These are phyloP conservation scores for Spialia ferax DNA, from an alignment of 2,888 invertebrate species.

Conservation along the genomic window DNA sequence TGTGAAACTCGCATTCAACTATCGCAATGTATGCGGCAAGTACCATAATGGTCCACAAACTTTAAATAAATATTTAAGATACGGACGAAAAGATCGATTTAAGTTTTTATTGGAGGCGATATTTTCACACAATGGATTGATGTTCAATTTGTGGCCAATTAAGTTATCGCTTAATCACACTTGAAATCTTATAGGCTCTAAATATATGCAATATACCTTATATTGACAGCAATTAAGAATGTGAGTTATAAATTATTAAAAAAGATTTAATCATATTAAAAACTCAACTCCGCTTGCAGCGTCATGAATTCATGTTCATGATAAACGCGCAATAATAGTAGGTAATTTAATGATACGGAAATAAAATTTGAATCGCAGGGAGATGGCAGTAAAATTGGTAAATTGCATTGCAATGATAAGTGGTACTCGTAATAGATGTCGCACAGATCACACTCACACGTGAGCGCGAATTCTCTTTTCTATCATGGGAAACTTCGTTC, in stretches of 20 bases:
- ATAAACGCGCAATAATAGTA: constrained; percentile 6
- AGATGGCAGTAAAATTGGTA: constrained; percentile 30
- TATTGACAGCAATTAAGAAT: neutral
- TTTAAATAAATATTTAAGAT: constrained; percentile 38
- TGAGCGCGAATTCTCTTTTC: constrained; percentile 11
- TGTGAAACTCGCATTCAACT: neutral
- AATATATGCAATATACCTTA: neutral
- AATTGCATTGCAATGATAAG: constrained; percentile 38
- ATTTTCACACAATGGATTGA: constrained; percentile 33
- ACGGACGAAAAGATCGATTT: constrained; percentile 22
- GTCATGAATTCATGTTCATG: neutral
- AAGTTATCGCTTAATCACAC: constrained; percentile 23
- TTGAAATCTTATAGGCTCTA: constrained; percentile 1
- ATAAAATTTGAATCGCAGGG: constrained; percentile 24
- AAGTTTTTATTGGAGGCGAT: constrained; percentile 26
- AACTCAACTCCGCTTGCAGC: no score
- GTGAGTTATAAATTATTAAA: no score
- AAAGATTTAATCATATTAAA: no score
- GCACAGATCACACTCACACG: constrained; percentile 28
- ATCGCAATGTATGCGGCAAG: neutral
- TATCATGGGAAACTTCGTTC: constrained; percentile 30
- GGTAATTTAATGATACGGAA: constrained; percentile 21
- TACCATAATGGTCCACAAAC: neutral
- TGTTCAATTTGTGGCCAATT: constrained; percentile 35
- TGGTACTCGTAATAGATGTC: constrained; percentile 31